These are phyloP conservation scores for Seladonia tumulorum DNA, from an alignment of 2,888 invertebrate species.

Conservation along the genomic window DNA sequence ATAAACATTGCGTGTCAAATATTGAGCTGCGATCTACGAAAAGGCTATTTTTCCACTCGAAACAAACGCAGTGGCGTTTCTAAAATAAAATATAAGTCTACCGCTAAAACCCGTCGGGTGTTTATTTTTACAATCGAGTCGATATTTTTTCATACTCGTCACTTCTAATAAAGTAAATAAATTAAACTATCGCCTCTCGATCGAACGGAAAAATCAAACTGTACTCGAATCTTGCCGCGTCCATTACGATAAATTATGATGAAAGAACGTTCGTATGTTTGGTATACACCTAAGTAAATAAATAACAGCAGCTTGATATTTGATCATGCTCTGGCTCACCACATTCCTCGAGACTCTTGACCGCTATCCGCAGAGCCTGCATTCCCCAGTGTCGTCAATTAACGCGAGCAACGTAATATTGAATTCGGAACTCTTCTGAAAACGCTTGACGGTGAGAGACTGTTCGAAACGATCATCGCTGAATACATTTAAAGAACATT, in stretches of 20 bases:
- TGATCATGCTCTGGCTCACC: neutral
- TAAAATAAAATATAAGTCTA: slow-evolving; percentile 3
- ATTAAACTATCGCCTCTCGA: neutral
- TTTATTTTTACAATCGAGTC: neutral
- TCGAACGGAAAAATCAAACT: neutral
- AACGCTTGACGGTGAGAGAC: slow-evolving; percentile 57
- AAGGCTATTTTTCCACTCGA: neutral
- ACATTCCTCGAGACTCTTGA: slow-evolving; percentile 28
- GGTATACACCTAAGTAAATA: neutral
- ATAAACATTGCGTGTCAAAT: neutral
- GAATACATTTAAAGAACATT: slow-evolving; percentile 31
- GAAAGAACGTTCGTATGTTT: neutral
- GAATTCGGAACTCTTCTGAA: slow-evolving; percentile 72
- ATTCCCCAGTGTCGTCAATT: slow-evolving; percentile 63
- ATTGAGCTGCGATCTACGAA: slow-evolving; percentile 5
- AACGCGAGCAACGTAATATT: slow-evolving; percentile 61
- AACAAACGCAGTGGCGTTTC: neutral
- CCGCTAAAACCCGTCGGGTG: neutral
- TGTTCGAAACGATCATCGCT: slow-evolving; percentile 65
- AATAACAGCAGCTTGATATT: neutral
- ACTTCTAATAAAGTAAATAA: neutral
- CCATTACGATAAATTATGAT: neutral
- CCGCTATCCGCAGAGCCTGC: slow-evolving; percentile 44
- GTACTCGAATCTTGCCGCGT: neutral
- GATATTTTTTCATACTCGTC: neutral